These are phyloP conservation scores for Germaria angustata DNA, from an alignment of 2,888 invertebrate genomes.

Conservation along the genomic window DNA sequence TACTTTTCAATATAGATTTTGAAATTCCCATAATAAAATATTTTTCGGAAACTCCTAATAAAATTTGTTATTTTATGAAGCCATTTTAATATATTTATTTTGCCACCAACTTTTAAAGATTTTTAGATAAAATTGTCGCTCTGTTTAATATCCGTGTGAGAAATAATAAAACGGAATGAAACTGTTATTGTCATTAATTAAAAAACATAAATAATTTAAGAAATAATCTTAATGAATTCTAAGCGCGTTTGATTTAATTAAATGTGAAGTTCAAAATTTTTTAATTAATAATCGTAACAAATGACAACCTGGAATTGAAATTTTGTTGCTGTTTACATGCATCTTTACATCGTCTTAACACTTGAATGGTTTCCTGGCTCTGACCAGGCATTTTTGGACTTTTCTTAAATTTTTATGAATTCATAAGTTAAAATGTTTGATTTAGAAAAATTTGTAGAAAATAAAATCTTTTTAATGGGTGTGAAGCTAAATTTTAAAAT, in stretches of 20 bases:
- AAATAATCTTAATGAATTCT: constrained; percentile 26
- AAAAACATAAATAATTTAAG: background rate
- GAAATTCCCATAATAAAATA: background rate
- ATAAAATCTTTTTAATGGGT: too few relatives aligned
- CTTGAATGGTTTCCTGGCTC: too few relatives aligned
- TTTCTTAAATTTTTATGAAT: too few relatives aligned
- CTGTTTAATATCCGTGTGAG: background rate
- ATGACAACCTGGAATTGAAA: constrained; percentile 9
- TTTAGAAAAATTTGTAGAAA: too few relatives aligned
- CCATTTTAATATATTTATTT: constrained; percentile 27
- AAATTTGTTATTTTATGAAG: constrained; percentile 21
- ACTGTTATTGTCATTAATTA: constrained; percentile 1
- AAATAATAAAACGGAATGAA: background rate
- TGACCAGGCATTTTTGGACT: too few relatives aligned
- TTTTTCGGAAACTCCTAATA: constrained; percentile 3
- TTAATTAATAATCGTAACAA: constrained; percentile 9
- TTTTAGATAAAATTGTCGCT: background rate
- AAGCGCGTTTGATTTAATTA: constrained; percentile 31
- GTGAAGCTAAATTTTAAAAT: too few relatives aligned
- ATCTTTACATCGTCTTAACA: background rate
- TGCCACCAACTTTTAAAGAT: background rate
- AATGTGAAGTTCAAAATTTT: constrained; percentile 34
- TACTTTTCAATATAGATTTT: background rate
- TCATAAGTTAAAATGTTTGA: too few relatives aligned
- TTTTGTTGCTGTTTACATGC: background rate